Base-by-base conservation (phyloP, 2,797 vertebrate species). In the Gymnoscopelus braueri region DNA sequence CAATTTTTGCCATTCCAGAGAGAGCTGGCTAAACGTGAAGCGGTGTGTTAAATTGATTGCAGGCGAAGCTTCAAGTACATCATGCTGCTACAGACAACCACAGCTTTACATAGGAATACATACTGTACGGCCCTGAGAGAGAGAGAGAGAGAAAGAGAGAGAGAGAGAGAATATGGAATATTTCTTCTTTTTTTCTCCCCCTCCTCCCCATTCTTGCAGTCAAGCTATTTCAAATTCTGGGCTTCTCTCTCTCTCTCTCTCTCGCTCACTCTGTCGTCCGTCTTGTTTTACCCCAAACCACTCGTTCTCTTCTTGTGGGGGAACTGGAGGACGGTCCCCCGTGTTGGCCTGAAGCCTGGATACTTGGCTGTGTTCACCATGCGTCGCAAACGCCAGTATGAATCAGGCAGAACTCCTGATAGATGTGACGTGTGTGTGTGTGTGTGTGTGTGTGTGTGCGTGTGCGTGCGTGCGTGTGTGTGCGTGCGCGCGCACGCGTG, bases 21-120 rank as follows among this genome's bases (percentile, higher is more conserved):
- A 74, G 80, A 76, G 77, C 73, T 80, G 69, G 77, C 86, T 89
- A 68, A 85, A 86, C 86, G 80, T 81, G 87, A 81, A 85, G 80
- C 56, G 71, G 82, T 80, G 84, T 67, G 35, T 88, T 85, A 85
- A 92, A 92, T 89, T 88, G 87, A 90, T 89, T 77, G 78, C 89
- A 91, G 90, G 70, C 82, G 63, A 79, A 62, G 64, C 59, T 13
- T 84, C 82, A 87, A 80, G 82, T 81, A 69, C 58, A 70, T 57
- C 58, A 70, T 57, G 62, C 69, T 60, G 58, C 24, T 78, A 56
- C 67, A 74, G 67, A 53, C 55, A 85, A 63, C 68, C 75, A 71
- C 71, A 86, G 76, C 60, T 64, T 70, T 15, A 48, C 39, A 10
- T 9, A 53, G 62, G 72, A 68, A 80, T 26, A 26, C 26, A 39